Base-by-base conservation (phyloP, 2,113 vertebrate genomes). In the Procavia capensis region DNA sequence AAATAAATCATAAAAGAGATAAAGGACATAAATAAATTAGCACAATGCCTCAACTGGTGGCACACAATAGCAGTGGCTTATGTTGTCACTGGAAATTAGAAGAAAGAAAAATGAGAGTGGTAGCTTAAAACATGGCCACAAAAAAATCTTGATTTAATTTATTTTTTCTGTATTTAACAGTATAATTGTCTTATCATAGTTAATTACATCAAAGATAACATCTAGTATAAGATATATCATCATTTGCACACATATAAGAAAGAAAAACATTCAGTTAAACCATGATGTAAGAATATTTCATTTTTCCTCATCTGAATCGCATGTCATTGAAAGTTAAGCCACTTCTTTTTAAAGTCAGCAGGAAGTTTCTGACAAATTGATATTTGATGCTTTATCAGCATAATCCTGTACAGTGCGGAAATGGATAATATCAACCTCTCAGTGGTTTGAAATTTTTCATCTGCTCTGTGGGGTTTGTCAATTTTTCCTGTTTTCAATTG, bases 91-190 rank as follows among this genome's bases (percentile, higher is more conserved):
- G 17, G 9, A 93, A 90, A 64, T 72, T 84, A 50, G 39, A 27
- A 24, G 29, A 61, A 47, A 83, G 82, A 57, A 10, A 1, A n/a
- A 57, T n/a, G n/a, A 47, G 91, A 93, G 3, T 31, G 5, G 0
- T 80, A 61, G 29, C 6, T 85, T 84, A 84, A 78, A 64, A 45
- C 75, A 36, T 10, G 43, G 22, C 61, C 36, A 43, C 57, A 86
- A 43, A 50, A 50, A 90, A 87, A 87, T 79, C 2, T 64, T 91
- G n/a, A 20, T 74, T 88, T 47, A 61, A 34, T 90, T 7, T 72
- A 16, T 68, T 47, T 89, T 90, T 92, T 34, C 59, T 70, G 29
- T 91, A 78, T 66, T 89, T 93, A 41, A 78, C 29, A 88, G 57
- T 50, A 66, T 20, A 63, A 20, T 88, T 79, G 43, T 85, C 34